Percentiles rank a stretch among this genome's conserved stretches.
phyloP scores from a whole-genome alignment of 1,140 invertebrate genomes.

The Geopemphigus sp. region DNA sequence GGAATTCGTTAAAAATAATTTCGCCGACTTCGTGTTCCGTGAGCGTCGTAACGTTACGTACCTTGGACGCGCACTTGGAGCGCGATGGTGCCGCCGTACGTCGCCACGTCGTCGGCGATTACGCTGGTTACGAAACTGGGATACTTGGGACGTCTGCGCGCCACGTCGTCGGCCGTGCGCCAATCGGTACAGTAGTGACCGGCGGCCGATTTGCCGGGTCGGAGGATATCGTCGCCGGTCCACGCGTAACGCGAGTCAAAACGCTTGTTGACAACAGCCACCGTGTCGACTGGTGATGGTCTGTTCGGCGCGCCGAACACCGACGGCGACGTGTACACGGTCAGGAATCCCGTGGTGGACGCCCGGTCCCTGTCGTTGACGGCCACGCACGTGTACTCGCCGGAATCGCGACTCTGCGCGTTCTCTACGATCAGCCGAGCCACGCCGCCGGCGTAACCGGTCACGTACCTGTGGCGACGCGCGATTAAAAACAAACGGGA shows the following conservation, averaged over 20 bases:
- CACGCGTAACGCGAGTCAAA: neutral
- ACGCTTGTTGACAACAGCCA: neutral
- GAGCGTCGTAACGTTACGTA: no score
- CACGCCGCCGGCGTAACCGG: constrained; percentile 62
- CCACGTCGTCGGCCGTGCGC: neutral
- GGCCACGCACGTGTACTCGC: constrained; percentile 73
- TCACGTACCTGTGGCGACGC: constrained; percentile 51
- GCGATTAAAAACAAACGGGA: no score
- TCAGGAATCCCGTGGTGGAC: constrained; percentile 67
- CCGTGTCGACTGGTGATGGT: neutral
- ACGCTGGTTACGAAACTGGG: neutral
- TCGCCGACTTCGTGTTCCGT: no score
- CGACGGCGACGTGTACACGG: constrained; percentile 57
- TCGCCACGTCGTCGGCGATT: constrained; percentile 19
- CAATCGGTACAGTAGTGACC: no score
- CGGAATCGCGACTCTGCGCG: constrained; percentile 65
- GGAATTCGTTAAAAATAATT: no score
- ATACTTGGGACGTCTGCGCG: neutral
- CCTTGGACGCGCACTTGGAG: constrained; percentile 28
- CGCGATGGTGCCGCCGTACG: constrained; percentile 13
- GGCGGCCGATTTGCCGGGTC: no score
- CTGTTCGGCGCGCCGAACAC: neutral
- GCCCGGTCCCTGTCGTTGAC: constrained; percentile 70
- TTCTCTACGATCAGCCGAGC: constrained; percentile 73
- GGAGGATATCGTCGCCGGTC: neutral